phyloP scores from a whole-genome alignment of 2,888 invertebrate species.

The Metopia argyrocephala region DNA sequence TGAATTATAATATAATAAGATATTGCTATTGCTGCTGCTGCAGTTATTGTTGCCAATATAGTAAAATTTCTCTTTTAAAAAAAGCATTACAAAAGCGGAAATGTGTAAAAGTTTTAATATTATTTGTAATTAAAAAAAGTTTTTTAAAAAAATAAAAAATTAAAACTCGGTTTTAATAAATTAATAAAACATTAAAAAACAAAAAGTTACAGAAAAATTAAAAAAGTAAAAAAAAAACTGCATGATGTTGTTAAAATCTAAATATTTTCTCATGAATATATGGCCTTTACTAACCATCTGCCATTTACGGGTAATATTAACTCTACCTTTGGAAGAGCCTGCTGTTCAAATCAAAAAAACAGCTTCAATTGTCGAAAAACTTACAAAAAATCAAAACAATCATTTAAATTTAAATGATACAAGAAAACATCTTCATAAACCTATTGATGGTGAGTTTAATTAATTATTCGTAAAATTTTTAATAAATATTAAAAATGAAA shows the following conservation, averaged over 20 bases:
- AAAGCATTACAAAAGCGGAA: conserved; percentile 40
- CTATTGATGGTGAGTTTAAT: conserved; percentile 26
- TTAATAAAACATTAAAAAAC: neutral
- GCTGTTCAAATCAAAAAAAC: no score
- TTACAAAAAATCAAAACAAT: neutral
- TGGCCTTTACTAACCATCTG: neutral
- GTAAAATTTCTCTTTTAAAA: neutral
- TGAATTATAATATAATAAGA: neutral
- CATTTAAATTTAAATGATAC: neutral
- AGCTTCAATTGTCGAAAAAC: neutral
- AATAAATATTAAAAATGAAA: no score
- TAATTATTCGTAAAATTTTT: neutral
- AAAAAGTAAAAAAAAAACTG: conserved; percentile 3
- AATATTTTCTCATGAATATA: conserved; percentile 1
- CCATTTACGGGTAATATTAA: neutral
- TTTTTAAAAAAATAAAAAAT: neutral
- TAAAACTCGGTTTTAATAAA: conserved; percentile 32
- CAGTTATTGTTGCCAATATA: neutral
- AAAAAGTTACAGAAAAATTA: conserved; percentile 1
- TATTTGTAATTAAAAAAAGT: conserved; percentile 12
- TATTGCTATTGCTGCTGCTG: neutral
- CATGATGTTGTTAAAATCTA: conserved; percentile 27
- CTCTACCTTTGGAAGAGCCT: conserved; percentile 2
- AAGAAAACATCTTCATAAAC: neutral
- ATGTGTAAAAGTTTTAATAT: conserved; percentile 32